Evolutionary conservation across 2,797 vertebrate genomes (phyloP).

Genomic region (Numenius phaeopus): DNA sequence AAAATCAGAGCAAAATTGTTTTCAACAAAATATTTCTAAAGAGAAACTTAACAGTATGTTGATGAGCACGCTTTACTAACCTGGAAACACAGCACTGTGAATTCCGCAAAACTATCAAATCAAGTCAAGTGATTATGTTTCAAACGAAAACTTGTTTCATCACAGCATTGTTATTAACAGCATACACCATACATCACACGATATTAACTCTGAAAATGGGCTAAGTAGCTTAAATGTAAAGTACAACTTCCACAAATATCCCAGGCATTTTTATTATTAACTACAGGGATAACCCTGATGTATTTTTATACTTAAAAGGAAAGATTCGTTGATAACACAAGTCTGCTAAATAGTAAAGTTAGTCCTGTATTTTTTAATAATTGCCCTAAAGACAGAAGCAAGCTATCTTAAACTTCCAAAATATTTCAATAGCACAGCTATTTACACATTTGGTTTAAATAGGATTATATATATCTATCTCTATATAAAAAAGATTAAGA

Average conservation of each 20-base stretch:
- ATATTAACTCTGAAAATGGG: conserved; percentile 25
- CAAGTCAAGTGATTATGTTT: background rate
- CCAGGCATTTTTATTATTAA: conserved; percentile 60
- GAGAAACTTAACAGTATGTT: background rate
- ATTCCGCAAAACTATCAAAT: background rate
- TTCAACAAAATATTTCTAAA: background rate
- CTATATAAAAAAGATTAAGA: conserved; percentile 46
- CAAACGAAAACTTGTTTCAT: background rate
- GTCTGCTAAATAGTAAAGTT: background rate
- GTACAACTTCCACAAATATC: conserved; percentile 55
- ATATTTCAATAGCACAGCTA: conserved; percentile 12
- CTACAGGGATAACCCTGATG: background rate
- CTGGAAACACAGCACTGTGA: conserved; percentile 25
- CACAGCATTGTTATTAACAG: conserved; percentile 47
- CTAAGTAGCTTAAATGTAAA: conserved; percentile 19
- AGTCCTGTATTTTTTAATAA: background rate
- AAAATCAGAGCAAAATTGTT: background rate
- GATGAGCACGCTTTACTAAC: background rate
- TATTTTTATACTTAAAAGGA: conserved; percentile 11
- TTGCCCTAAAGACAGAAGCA: background rate
- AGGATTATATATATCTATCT: background rate
- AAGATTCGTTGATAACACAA: background rate
- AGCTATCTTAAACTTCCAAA: conserved; percentile 32
- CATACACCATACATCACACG: background rate
- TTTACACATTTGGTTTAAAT: conserved; percentile 59